Evolutionary conservation across 2,113 vertebrate genomes (phyloP).

Genomic region (Datnioides undecimradiatus): DNA sequence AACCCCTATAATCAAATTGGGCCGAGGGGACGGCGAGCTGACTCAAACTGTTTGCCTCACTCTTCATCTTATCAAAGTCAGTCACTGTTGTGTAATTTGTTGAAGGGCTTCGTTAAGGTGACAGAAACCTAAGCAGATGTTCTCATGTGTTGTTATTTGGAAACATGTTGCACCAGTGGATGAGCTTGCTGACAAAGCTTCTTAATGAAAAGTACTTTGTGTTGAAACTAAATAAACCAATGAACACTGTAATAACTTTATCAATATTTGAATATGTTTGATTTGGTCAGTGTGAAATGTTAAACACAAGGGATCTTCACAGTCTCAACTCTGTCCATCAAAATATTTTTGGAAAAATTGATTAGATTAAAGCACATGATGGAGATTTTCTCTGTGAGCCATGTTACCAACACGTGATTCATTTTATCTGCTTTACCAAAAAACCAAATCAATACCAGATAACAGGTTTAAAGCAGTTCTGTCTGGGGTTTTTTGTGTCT

Average conservation of each 20-base stretch:
- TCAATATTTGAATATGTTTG: neutral
- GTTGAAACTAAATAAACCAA: neutral
- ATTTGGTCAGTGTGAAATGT: neutral
- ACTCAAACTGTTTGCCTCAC: constrained; percentile 18
- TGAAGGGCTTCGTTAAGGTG: neutral
- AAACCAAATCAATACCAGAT: neutral
- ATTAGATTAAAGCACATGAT: constrained; percentile 2
- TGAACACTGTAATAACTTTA: neutral
- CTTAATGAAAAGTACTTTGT: neutral
- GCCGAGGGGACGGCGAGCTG: neutral
- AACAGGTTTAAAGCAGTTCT: neutral
- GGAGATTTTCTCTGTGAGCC: neutral
- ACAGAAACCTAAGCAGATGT: neutral
- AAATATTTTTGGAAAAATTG: neutral
- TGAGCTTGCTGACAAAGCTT: neutral
- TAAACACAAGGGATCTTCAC: neutral
- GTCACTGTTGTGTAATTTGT: constrained; percentile 19
- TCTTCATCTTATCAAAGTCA: constrained; percentile 35
- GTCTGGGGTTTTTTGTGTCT: neutral
- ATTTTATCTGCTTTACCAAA: neutral
- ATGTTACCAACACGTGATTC: neutral
- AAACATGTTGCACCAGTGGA: neutral
- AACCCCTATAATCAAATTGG: constrained; percentile 47
- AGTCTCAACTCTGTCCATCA: neutral
- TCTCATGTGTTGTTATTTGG: neutral